Evolutionary conservation across 2,797 vertebrate genomes (phyloP).

Genomic region (Gastrophryne carolinensis): DNA sequence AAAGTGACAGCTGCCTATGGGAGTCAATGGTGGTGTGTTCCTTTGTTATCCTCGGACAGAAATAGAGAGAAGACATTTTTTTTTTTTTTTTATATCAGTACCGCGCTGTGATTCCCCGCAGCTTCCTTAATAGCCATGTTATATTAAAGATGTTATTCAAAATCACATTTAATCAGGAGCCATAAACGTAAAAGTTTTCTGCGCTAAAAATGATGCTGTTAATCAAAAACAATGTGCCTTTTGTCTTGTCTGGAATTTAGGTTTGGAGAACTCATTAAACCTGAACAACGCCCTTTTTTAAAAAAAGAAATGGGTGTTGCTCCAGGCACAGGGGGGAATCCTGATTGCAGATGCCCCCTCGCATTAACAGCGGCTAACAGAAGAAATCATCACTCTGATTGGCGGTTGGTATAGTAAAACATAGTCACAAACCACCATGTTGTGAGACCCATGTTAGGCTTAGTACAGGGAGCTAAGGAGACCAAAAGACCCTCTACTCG

Average conservation of each 20-base stretch:
- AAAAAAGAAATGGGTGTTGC: too few species aligned
- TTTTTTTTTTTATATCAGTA: slow-evolving; percentile 12
- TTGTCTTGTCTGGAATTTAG: neutral
- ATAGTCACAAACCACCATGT: too few species aligned
- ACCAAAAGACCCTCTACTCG: too few species aligned
- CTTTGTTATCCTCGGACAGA: slow-evolving; percentile 59
- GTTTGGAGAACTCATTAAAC: too few species aligned
- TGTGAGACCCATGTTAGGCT: too few species aligned
- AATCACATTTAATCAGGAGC: slow-evolving; percentile 42
- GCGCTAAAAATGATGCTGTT: neutral
- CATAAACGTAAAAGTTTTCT: slow-evolving; percentile 1
- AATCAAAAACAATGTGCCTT: slow-evolving; percentile 4
- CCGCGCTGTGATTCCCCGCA: slow-evolving; percentile 16
- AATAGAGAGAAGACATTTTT: slow-evolving; percentile 38
- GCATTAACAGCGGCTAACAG: too few species aligned
- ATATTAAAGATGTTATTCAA: slow-evolving; percentile 51
- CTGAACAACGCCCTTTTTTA: too few species aligned
- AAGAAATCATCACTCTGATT: too few species aligned
- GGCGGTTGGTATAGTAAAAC: too few species aligned
- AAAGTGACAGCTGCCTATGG: slow-evolving; percentile 68
- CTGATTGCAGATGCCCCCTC: too few species aligned
- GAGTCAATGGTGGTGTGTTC: slow-evolving; percentile 61
- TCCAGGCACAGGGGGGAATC: too few species aligned
- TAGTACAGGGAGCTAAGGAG: too few species aligned
- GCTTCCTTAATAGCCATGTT: slow-evolving; percentile 28